Conservation (phyloP, 2,888 invertebrate genomes). For the Coleophora deauratella region DNA sequence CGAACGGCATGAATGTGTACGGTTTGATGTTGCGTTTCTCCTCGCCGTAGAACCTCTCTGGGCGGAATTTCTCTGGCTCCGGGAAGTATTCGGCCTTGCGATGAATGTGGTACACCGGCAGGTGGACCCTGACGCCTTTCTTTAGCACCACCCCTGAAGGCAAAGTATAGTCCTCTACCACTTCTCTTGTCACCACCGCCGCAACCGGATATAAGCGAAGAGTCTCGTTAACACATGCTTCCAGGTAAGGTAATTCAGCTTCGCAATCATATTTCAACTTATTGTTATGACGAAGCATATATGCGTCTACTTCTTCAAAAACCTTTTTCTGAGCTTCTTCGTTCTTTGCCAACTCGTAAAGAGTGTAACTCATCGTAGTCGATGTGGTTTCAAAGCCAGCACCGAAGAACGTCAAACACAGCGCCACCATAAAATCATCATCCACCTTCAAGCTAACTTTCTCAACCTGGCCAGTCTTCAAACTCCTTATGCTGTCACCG, state of each 20-base stretch:
- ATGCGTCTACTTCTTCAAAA: constrained; percentile 32
- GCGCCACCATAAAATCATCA: constrained; percentile 59
- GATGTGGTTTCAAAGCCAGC: constrained; percentile 46
- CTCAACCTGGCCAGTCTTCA: constrained; percentile 10
- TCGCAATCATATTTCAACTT: constrained; percentile 32
- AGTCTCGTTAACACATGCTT: constrained; percentile 37
- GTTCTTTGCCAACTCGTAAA: constrained; percentile 38
- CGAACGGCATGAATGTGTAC: constrained; percentile 34
- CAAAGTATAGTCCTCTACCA: constrained; percentile 31
- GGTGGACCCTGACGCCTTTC: constrained; percentile 25
- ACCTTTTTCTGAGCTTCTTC: constrained; percentile 25
- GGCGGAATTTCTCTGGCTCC: constrained; percentile 28
- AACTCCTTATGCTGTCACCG: constrained; percentile 23
- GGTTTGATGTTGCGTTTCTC: constrained; percentile 25
- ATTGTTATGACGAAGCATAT: constrained; percentile 13
- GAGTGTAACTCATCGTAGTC: constrained; percentile 25
- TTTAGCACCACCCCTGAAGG: constrained; percentile 29
- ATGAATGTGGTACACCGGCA: constrained; percentile 34
- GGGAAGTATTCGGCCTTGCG: constrained; percentile 27
- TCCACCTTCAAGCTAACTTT: constrained; percentile 25
- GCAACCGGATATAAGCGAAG: constrained; percentile 40
- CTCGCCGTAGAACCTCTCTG: constrained; percentile 32
- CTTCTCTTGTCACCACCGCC: constrained; percentile 32
- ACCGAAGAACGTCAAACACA: constrained; percentile 63
- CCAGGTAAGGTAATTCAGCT: constrained; percentile 32